Evolutionary conservation across 1,140 invertebrate species (phyloP), one percentile per base, ranked within the genome.

Genomic region (Ceratina australensis): DNA sequence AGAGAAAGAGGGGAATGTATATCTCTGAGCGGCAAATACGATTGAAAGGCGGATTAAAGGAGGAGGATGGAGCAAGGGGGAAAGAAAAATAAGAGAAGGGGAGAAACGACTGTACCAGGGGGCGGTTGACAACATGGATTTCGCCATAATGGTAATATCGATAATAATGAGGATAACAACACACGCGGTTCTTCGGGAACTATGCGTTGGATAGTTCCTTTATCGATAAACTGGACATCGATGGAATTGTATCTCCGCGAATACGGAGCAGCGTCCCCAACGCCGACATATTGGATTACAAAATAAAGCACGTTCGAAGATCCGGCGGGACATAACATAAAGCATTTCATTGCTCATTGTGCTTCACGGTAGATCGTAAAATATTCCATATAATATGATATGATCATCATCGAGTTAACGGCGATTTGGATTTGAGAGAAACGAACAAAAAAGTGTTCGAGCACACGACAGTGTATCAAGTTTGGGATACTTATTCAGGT

Each of bases 91-190:
- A 75, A 76, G 74, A 85, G 81, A 81, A 86, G 82, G 84, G 86
- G 86, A 83, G 72, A 78, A 79, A 67, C 75, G 72, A 85, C 65
- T 78, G 81, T 87, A 80, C 77, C 80, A 85, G 84, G 82, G 80
- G 80, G 81, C 77, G 83, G 82, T 69, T 85, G 80, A 86, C 72
- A 82, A 87, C 88, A 87, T 89, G 84, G 83, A 87, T 79, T 76
- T 86, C 81, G 85, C 74, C 85, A 88, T 89, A 86, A 89, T 86
- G 82, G 79, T 66, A 87, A 89, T 87, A 64, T 72, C 63, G 59
- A 63, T 22, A 59, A 49, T 50, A 56, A 68, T 57, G 60, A 72
- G 28, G 81, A 81, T 82, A 85, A 87, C 79, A 82, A 65, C 79
- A 79, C 82, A 82, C 81, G 80, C 82, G 85, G 81, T 65, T 75